Evolutionary conservation across 2,113 vertebrate species (phyloP), one percentile per base, ranked within the genome.

Genomic region (Pygoscelis adeliae): DNA sequence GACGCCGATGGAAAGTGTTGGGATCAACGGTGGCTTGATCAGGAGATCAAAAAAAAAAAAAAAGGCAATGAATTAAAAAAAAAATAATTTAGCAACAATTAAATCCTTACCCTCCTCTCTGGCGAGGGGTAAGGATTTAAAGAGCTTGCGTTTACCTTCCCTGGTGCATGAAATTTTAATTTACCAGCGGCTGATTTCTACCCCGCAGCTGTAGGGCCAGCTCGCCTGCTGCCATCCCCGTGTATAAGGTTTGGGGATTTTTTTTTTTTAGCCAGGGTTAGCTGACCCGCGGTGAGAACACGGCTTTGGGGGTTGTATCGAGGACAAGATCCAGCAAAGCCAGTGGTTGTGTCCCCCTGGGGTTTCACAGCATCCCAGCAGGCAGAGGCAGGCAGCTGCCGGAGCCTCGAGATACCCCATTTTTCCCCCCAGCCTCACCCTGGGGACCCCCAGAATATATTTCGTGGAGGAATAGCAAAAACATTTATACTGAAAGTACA

Each of bases 151-250:
- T 47, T 73, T 73, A 61, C 71, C 29, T 78, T 78, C 34, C 14
- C 15, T 1, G 0, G 32, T 40, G 27, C 61, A 29, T 14, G 34
- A 50, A 69, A 69, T 20, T 62, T 83, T 49, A 44, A 70, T 76
- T 90, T 58, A 52, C 23, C 12, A 4, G 53, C 2, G 3, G 59
- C 18, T 62, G 40, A 22, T 61, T 65, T 47, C n/a, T 47, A 30
- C 32, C 27, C n/a, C 2, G 3, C 36, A 56, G 56, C n/a, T 62
- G 47, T 13, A 46, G 23, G 44, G 32, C 15, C 0, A 5, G 34
- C 15, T 76, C 2, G 1, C 26, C 32, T 21, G 15, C 70, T 58
- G 56, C 63, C 16, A 2, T 62, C 32, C 42, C 11, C 0, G 0
- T 4, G 23, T n/a, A n/a, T 15, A 70, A 66, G 46, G 38, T 10